Evolutionary conservation across 2,113 vertebrate species (phyloP), one percentile per base, ranked within the genome.

Genomic region (Pelecanus crispus): DNA sequence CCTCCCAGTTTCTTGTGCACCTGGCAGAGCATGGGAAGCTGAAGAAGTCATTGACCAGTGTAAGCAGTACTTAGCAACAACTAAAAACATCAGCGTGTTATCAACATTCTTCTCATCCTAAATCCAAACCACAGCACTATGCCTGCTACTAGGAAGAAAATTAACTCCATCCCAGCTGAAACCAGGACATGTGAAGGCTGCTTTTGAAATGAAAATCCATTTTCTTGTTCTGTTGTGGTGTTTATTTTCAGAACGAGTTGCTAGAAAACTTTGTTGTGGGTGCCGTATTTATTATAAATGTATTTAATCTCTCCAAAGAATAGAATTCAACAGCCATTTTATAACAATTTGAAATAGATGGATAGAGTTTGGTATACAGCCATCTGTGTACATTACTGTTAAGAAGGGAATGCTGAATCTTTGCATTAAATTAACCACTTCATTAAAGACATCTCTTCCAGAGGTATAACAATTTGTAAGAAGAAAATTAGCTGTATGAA

Each of bases 181-280:
- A 31, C 52, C 28, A 31, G 52, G 52, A 31, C 52, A 55, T 14
- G 15, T 68, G 70, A 95, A 90, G 73, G 58, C 81, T 79, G 72
- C 91, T 97, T 94, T 96, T 94, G 94, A 98, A 97, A 96, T 94
- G 55, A 97, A 97, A 96, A 97, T 96, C 96, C 70, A 85, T 97
- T 95, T 97, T 97, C 83, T 85, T 66, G 32, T 91, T 88, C 55
- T 90, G 31, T 97, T 93, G 72, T 94, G 79, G 34, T 56, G 17
- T 56, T 83, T 63, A 31, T 53, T 68, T 87, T 94, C 89, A 87
- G 40, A 94, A 62, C 31, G 52, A 61, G 90, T 92, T 95, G 71
- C 75, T 94, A 79, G 67, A 97, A 95, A 93, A 87, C 86, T 88
- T 96, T 71, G 42, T 94, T 93, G 44, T 56, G 74, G 62, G n/a